Percentiles rank a stretch among this genome's conserved stretches.
These are phyloP conservation scores for Fissipunctia ypsillon DNA, from an alignment of 2,888 invertebrate genomes.

Conservation along the genomic window DNA sequence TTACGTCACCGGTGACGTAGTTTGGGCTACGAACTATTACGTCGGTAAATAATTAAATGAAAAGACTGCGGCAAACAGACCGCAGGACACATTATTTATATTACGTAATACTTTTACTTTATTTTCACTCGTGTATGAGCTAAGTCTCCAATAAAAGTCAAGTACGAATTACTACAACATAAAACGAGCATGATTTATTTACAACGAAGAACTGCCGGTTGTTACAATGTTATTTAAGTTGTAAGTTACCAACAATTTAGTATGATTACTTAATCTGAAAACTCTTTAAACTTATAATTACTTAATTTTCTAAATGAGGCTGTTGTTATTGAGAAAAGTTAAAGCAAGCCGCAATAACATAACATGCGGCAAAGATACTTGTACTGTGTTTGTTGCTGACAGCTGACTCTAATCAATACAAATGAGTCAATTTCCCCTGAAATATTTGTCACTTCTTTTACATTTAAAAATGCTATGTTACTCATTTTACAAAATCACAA, in stretches of 20 bases:
- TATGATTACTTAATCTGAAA: not conserved
- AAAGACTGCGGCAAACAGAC: constrained; percentile 70
- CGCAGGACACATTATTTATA: constrained; percentile 58
- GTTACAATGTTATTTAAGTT: constrained; percentile 2
- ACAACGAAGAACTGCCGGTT: constrained; percentile 24
- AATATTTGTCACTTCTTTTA: constrained; percentile 2
- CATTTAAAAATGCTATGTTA: not conserved
- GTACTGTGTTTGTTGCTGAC: not conserved
- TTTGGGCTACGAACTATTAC: constrained; percentile 66
- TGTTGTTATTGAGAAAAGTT: not conserved
- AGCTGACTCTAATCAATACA: constrained; percentile 14
- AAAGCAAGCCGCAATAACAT: not conserved
- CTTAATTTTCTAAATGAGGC: not conserved
- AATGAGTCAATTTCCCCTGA: not conserved
- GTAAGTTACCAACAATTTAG: not conserved
- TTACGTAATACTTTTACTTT: constrained; percentile 66
- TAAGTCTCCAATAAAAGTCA: constrained; percentile 18
- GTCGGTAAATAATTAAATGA: constrained; percentile 75
- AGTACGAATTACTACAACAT: constrained; percentile 2
- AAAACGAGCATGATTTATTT: constrained; percentile 8
- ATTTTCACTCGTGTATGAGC: constrained; percentile 30
- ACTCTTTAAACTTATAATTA: constrained; percentile 1
- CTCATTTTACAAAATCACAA: constrained; percentile 27
- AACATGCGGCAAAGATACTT: not conserved
- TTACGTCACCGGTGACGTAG: constrained; percentile 82